phyloP scores from a whole-genome alignment of 1,140 invertebrate genomes.

The Drosophila ambigua region DNA sequence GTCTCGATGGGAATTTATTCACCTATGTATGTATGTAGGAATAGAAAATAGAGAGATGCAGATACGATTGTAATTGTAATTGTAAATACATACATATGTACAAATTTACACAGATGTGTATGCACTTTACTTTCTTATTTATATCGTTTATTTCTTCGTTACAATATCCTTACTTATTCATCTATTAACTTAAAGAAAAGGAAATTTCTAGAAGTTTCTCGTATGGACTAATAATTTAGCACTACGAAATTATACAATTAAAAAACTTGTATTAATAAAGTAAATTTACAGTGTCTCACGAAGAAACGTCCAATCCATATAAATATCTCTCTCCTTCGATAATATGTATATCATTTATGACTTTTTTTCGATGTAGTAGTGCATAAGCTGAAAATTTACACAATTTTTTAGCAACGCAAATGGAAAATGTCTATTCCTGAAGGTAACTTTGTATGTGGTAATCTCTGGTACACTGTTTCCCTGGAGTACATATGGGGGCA shows the following conservation, averaged over 20 bases:
- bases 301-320: no score
- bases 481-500: no score
- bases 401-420: slow-evolving; percentile 34
- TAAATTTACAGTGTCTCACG: no score
- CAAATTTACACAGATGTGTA: background rate
- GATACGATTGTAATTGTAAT: no score
- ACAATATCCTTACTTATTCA: background rate
- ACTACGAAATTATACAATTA: no score
- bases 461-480: no score
- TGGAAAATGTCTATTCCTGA: slow-evolving; percentile 43
- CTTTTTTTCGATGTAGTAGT: background rate
- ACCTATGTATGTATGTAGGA: no score
- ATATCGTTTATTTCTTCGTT: no score
- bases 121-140: background rate
- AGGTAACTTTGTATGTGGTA: slow-evolving; percentile 12
- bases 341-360: slow-evolving; percentile 21
- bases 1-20: no score
- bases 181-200: background rate
- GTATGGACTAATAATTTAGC: background rate
- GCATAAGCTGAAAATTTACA: background rate
- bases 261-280: no score
- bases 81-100: no score
- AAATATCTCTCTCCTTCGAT: background rate
- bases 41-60: no score
- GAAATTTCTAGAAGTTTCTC: slow-evolving; percentile 2